A percentile compares a stretch with the other conserved stretches of the same genome.
These are phyloP conservation scores for Henricia sp. DNA, from an alignment of 53 echinoderm and acorn worm genomes.

Conservation along the genomic window DNA sequence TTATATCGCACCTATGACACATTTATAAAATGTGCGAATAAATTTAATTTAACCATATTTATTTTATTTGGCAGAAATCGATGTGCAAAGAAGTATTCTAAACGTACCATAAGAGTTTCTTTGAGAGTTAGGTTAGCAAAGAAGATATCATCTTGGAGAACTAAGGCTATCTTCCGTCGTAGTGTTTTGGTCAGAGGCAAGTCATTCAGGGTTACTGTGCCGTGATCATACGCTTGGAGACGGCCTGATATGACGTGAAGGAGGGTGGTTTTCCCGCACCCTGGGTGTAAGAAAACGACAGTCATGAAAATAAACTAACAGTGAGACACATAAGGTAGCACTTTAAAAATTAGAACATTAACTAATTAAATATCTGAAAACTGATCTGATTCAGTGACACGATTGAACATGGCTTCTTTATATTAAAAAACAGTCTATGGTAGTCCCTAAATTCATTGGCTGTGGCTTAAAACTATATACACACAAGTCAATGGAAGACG, in stretches of 20 bases:
- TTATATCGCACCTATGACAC: too few species aligned
- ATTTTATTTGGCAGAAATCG: not conserved
- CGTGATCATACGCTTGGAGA: constrained; percentile 47
- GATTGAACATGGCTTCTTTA: too few species aligned
- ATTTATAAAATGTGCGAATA: too few species aligned
- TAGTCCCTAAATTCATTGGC: too few species aligned
- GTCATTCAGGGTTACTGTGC: constrained; percentile 68
- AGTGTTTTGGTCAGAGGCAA: constrained; percentile 75
- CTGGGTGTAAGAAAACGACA: constrained; percentile 23
- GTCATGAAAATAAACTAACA: not conserved
- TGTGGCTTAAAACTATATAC: too few species aligned
- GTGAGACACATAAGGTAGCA: not conserved
- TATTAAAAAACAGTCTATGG: too few species aligned
- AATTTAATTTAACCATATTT: too few species aligned
- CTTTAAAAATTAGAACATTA: too few species aligned
- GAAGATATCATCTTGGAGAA: constrained; percentile 89
- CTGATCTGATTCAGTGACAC: too few species aligned
- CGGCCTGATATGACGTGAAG: constrained; percentile 85
- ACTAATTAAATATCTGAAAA: too few species aligned
- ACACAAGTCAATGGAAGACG: too few species aligned
- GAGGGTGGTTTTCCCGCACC: constrained; percentile 85
- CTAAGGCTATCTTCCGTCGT: constrained; percentile 76
- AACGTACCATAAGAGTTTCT: constrained; percentile 83
- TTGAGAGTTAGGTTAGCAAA: constrained; percentile 84
- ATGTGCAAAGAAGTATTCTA: not conserved